Evolutionary conservation across 53 echinoderm and acorn worm genomes (phyloP).

Genomic region (Apostichopus leukothele): DNA sequence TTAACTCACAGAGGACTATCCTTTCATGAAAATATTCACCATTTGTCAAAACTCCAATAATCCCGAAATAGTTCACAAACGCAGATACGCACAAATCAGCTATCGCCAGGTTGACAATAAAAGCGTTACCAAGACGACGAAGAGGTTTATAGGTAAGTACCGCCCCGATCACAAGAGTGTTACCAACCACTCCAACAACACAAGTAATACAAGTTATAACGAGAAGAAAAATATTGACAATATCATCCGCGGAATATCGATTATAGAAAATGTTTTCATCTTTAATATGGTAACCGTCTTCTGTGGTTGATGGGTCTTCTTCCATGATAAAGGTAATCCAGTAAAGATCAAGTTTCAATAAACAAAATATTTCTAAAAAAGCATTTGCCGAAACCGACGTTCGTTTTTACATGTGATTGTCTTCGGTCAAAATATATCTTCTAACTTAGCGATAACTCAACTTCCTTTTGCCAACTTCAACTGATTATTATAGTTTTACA

Average conservation of each 20-base stretch:
- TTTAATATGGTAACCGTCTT: no score
- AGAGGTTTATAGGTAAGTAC: slow-evolving; percentile 62
- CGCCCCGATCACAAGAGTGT: slow-evolving; percentile 69
- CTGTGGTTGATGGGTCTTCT: no score
- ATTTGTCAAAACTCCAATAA: slow-evolving; percentile 54
- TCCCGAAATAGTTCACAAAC: slow-evolving; percentile 65
- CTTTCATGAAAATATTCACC: slow-evolving; percentile 59
- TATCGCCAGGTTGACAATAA: slow-evolving; percentile 69
- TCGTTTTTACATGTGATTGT: no score
- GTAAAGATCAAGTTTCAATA: no score
- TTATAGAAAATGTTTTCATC: neutral
- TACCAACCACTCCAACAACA: slow-evolving; percentile 58
- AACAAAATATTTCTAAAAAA: no score
- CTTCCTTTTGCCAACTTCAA: no score
- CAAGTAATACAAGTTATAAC: slow-evolving; percentile 50
- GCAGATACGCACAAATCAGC: slow-evolving; percentile 67
- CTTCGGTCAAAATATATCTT: no score
- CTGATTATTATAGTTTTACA: no score
- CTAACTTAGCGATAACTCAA: no score
- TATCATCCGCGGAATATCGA: slow-evolving; percentile 35
- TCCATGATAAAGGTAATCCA: no score
- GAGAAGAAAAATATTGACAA: slow-evolving; percentile 52
- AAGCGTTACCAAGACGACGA: slow-evolving; percentile 62
- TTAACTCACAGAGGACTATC: slow-evolving; percentile 55
- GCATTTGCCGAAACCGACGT: no score